Percentiles rank a stretch among this genome's conserved stretches.
These are phyloP conservation scores for Atherinosoma microstoma DNA, from an alignment of 2,797 vertebrate species.

Conservation along the genomic window DNA sequence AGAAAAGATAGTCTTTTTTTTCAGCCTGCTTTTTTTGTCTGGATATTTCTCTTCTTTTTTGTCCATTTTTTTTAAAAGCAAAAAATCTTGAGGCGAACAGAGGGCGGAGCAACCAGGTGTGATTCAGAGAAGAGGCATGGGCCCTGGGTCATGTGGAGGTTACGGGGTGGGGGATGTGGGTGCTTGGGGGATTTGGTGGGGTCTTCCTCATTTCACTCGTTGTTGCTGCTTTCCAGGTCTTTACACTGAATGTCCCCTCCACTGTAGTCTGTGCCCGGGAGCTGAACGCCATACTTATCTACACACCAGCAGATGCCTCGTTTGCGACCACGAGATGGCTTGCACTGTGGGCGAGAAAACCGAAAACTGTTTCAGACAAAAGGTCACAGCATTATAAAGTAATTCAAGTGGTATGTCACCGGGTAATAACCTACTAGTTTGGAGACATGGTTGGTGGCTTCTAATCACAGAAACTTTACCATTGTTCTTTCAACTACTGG, in stretches of 20 bases:
- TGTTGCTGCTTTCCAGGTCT: conserved; percentile 93
- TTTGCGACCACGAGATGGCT: conserved; percentile 95
- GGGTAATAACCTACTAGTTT: background rate
- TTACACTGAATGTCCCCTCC: conserved; percentile 96
- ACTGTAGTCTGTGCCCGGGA: conserved; percentile 93
- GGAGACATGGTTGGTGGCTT: background rate
- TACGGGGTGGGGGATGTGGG: conserved; percentile 27
- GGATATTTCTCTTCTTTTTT: conserved; percentile 71
- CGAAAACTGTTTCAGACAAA: background rate
- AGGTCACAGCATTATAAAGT: background rate
- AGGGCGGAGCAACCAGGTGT: conserved; percentile 82
- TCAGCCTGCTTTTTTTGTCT: conserved; percentile 72
- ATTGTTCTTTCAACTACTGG: background rate
- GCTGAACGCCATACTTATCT: conserved; percentile 96
- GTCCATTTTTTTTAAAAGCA: conserved; percentile 52
- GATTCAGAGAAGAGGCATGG: conserved; percentile 83
- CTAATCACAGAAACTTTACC: background rate
- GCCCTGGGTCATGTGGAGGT: conserved; percentile 83
- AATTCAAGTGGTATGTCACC: background rate
- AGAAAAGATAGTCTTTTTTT: conserved; percentile 64
- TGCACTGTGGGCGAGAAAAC: conserved; percentile 85
- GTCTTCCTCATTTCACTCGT: conserved; percentile 87
- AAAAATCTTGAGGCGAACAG: conserved; percentile 89
- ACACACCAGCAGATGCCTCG: conserved; percentile 99
- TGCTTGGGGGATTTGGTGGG: conserved; percentile 8